Conservation (phyloP, 2,113 vertebrate genomes). For the Melanotaenia duboulayi region DNA sequence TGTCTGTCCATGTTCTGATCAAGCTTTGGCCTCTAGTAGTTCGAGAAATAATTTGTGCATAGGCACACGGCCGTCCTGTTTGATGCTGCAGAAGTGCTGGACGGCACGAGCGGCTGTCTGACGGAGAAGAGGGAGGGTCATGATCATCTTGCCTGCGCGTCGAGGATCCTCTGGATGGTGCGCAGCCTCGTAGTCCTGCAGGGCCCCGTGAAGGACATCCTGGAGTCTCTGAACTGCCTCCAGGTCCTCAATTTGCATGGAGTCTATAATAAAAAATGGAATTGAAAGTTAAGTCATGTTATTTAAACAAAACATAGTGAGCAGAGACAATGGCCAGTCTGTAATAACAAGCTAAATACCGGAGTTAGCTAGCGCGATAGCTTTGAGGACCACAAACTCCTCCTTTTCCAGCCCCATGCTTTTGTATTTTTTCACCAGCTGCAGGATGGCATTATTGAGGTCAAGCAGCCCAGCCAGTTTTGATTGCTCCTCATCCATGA, state of each 20-base stretch:
- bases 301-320: not conserved
- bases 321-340: rapidly evolving
- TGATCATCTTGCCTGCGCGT: constrained; percentile 94
- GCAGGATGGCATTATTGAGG: constrained; percentile 96
- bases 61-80: constrained; percentile 97
- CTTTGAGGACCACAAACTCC: constrained; percentile 98
- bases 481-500: constrained; percentile 97
- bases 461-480: constrained; percentile 95
- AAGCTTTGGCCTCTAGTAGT: constrained; percentile 98
- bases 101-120: constrained; percentile 96
- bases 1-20: constrained; percentile 66
- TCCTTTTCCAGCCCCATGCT: constrained; percentile 95
- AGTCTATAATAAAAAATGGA: constrained; percentile 86
- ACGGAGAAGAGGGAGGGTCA: constrained; percentile 95
- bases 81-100: constrained; percentile 99
- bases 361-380: constrained; percentile 97
- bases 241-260: constrained; percentile 96
- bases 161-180: constrained; percentile 93
- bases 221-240: constrained; percentile 97
- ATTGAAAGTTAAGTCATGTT: constrained; percentile 40
- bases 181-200: constrained; percentile 92
- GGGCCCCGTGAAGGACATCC: constrained; percentile 94
- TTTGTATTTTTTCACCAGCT: constrained; percentile 97
- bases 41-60: constrained; percentile 99
- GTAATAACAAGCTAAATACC: constrained; percentile 76